phyloP scores from a whole-genome alignment of 1,140 invertebrate species.

The Tachypleus tridentatus region DNA sequence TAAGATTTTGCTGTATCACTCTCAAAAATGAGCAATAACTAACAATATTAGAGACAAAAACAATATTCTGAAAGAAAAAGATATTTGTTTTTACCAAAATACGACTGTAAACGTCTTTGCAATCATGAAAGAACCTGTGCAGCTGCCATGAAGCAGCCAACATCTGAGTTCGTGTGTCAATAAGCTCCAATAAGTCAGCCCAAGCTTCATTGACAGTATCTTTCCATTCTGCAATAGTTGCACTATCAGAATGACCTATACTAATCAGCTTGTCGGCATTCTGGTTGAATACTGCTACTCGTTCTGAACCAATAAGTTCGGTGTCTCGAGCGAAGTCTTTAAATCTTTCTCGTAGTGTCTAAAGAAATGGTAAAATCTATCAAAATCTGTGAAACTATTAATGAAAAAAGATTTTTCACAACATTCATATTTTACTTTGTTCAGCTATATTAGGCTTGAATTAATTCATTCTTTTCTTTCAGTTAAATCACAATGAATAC shows the following conservation, averaged over 20 bases:
- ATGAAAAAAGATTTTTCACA: conserved; percentile 9
- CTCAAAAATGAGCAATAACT: too few species aligned
- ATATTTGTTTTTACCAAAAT: conserved; percentile 42
- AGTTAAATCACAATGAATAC: too few species aligned
- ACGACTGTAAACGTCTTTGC: conserved; percentile 88
- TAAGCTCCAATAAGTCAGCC: conserved; percentile 94
- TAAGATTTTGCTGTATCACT: too few species aligned
- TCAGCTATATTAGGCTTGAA: too few species aligned
- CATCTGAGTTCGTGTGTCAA: conserved; percentile 94
- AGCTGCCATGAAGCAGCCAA: conserved; percentile 86
- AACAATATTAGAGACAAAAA: background rate
- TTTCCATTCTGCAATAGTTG: conserved; percentile 97
- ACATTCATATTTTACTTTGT: background rate
- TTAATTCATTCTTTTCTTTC: too few species aligned
- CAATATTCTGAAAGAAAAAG: background rate
- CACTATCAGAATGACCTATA: conserved; percentile 89
- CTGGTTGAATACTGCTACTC: conserved; percentile 82
- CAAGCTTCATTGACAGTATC: conserved; percentile 95
- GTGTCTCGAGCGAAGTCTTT: conserved; percentile 95
- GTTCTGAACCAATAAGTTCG: conserved; percentile 82
- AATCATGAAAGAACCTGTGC: conserved; percentile 99
- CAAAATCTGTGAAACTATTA: too few species aligned
- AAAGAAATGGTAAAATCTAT: background rate
- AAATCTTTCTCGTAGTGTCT: conserved; percentile 71
- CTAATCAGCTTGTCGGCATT: conserved; percentile 91